Conservation (phyloP, 2,888 invertebrate genomes). For the Drosophila ustulata region DNA sequence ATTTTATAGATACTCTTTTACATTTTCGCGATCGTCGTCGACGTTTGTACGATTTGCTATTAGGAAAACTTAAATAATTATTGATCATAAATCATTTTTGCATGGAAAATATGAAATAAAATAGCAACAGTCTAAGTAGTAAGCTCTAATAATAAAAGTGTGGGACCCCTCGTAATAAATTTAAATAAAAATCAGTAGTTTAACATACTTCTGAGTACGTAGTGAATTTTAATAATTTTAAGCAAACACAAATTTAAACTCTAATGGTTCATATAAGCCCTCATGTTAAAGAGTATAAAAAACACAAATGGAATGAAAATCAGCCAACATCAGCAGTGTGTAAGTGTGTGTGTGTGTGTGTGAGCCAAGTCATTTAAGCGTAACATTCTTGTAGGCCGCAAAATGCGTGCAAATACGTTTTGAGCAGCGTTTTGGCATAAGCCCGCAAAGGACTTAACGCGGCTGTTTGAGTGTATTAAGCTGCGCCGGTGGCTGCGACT, state of each 20-base stretch:
- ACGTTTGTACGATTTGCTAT: no score
- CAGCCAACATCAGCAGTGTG: constrained; percentile 40
- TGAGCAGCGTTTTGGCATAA: constrained; percentile 43
- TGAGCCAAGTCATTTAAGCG: constrained; percentile 54
- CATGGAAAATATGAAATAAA: no score
- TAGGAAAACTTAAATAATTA: no score
- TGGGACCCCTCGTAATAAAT: no score
- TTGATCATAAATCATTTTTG: no score
- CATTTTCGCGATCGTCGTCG: no score
- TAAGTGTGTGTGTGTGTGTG: constrained; percentile 17
- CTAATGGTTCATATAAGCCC: neutral
- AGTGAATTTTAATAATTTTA: neutral
- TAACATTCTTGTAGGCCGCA: constrained; percentile 64
- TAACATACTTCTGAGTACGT: no score
- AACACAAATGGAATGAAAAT: constrained; percentile 28
- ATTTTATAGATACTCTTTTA: no score
- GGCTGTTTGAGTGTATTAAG: constrained; percentile 61
- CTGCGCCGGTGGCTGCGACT: constrained; percentile 3
- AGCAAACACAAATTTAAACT: neutral
- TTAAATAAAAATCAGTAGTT: no score
- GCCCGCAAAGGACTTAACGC: constrained; percentile 62
- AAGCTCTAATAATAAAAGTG: no score
- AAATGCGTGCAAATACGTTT: constrained; percentile 64
- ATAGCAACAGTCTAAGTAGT: no score
- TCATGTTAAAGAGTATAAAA: constrained; percentile 9